Evolutionary conservation across 2,888 invertebrate genomes (phyloP), one percentile per base, ranked within the genome.

Genomic region (Cephus rjabovi): DNA sequence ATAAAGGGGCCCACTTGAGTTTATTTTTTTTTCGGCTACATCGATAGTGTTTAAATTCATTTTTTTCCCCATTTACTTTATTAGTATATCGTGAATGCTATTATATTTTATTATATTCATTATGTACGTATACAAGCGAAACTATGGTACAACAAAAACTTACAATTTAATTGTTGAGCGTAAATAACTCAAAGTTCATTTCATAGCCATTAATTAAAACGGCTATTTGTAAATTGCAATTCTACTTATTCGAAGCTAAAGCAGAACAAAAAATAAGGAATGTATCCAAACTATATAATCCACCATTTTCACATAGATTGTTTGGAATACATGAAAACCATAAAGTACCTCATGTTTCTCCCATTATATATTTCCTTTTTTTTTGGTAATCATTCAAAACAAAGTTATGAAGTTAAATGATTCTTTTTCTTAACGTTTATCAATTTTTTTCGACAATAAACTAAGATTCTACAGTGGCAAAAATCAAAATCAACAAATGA

Each of bases 1-100:
- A 89, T 87, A 84, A 84, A 83, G 90, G 89, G 89, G 89, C 89
- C 90, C 90, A 89, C 88, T 81, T 85, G 82, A 77, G 37, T 75
- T 84, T 37, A 37, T 15, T 37, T 82, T 77, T 81, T 84, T 89
- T 87, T 87, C 83, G 86, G 85, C 90, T 90, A 90, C 88, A 88
- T 89, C 83, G 84, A 88, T 88, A 87, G 83, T 87, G 86, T 85
- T 87, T 84, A 81, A 86, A 85, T 82, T 78, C 78, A 79, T 81
- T 81, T 81, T 81, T 77, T 83, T 83, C n/a, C 74, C 70, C 80
- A 75, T 75, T 73, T 70, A 75, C 79, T 78, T 80, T 78, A 81
- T 82, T 74, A 74, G 34, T 74, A 74, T 82, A 76, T 81, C 77
- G 83, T 80, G 80, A 82, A 81, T 79, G 79, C 84, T 87, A 86